Evolutionary conservation across 2,113 vertebrate species (phyloP).

Genomic region (Malaclemys terrapin): DNA sequence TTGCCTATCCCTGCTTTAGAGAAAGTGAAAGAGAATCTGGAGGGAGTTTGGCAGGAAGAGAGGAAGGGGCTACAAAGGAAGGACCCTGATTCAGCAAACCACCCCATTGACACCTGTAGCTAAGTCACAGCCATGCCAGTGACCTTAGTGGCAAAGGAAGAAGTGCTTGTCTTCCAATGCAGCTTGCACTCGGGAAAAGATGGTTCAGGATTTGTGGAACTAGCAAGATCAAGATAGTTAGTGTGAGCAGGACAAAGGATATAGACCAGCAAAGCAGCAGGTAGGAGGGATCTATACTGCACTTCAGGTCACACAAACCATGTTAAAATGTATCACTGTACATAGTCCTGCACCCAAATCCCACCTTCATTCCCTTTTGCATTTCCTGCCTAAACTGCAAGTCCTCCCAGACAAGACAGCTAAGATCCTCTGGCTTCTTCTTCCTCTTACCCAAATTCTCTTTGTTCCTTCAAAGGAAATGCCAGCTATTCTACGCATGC

Average conservation of each 20-base stretch:
- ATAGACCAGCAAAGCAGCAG: background rate
- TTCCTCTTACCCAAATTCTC: background rate
- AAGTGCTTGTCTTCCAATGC: background rate
- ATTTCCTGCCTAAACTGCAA: background rate
- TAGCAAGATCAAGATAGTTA: background rate
- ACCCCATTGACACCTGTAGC: background rate
- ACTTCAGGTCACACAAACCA: background rate
- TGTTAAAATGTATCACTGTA: background rate
- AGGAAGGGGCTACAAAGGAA: too few relatives aligned
- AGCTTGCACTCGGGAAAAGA: background rate
- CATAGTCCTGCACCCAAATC: background rate
- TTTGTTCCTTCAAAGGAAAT: background rate
- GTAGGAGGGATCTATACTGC: background rate
- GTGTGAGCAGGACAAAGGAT: background rate
- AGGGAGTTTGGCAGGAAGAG: too few relatives aligned
- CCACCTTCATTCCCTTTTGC: background rate
- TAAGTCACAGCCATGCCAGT: background rate
- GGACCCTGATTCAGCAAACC: too few relatives aligned
- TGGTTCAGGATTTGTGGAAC: background rate
- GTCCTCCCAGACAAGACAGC: background rate
- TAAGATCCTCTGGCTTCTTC: background rate
- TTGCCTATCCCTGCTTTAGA: too few relatives aligned
- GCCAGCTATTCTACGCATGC: background rate
- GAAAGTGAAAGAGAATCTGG: too few relatives aligned
- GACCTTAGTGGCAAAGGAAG: background rate